Evolutionary conservation across 2,888 invertebrate species (phyloP).

Genomic region (Cinara cedri): DNA sequence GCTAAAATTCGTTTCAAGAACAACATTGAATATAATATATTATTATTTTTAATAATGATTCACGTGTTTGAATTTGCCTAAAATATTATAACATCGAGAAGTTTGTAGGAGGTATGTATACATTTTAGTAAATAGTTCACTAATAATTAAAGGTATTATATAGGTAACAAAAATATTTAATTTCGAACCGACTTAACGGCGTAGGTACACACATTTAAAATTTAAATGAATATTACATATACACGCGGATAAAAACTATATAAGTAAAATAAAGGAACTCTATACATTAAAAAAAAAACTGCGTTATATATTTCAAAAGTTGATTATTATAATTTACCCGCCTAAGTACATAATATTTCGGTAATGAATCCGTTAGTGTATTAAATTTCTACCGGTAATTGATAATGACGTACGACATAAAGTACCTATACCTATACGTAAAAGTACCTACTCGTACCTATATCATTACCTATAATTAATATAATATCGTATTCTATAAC

Average conservation of each 20-base stretch:
- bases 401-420: background rate
- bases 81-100: background rate
- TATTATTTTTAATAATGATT: background rate
- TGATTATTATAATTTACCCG: too few species aligned
- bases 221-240: background rate
- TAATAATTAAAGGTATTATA: background rate
- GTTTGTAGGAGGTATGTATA: too few species aligned
- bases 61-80: too few species aligned
- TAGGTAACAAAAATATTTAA: background rate
- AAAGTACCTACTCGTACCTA: background rate
- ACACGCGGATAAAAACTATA: background rate
- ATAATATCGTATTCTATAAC: background rate
- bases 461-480: background rate
- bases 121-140: background rate
- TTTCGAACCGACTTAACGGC: background rate
- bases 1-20: background rate
- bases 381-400: too few species aligned
- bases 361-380: too few species aligned
- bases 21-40: background rate
- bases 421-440: too few species aligned
- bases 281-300: background rate
- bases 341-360: too few species aligned
- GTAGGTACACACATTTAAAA: too few species aligned
- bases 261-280: conserved; percentile 22
- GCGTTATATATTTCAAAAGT: too few species aligned